Base-by-base conservation (phyloP, 92 coral and sea anemone genomes). In the Blastomussa wellsi region DNA sequence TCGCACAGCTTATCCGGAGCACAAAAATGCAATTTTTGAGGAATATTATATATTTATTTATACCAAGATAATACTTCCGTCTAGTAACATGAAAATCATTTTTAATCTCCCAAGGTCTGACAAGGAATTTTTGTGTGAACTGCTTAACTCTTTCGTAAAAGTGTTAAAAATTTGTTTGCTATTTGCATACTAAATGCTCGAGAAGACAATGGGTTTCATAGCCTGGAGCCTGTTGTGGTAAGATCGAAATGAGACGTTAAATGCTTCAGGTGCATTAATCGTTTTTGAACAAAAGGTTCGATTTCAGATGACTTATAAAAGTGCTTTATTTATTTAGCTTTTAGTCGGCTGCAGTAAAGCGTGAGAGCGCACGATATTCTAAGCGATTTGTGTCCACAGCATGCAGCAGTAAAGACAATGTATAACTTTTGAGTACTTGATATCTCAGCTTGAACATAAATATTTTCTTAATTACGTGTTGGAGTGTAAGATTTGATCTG, bases 171-270 rank as follows among this genome's bases (percentile, higher is more conserved):
- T 59, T 24, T 68, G 44, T 62, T 70, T 35, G 22, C 24, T 69
- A 81, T 81, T 81, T 71, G 67, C 85, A 81, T 81, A 51, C 49
- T 22, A 53, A 69, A 2, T 81, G 26, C 12, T 22, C 5, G 75
- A 71, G 68, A 51, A 44, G 44, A 80, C 77, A 69, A 70, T 29
- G 22, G 41, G 33, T 42, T 26, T 69, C 1, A 36, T 10, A 70
- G 51, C 85, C 68, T 81, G 37, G 29, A 32, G 62, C 41, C 2
- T 28, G 6, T 26, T 70, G 17, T 19, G 76, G 47, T 69, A 76
- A 48, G n/a, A 81, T 49, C 32, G 1, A 81, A 70, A 16, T 31
- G 35, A 75, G 51, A 14, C 22, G 84, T 47, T 49, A 81, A 67
- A 60, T 71, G 48, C 44, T 37, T 53, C 12, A 33, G 16, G 42